phyloP scores from a whole-genome alignment of 1,140 invertebrate genomes.

The Drosophila nigromelanica region DNA sequence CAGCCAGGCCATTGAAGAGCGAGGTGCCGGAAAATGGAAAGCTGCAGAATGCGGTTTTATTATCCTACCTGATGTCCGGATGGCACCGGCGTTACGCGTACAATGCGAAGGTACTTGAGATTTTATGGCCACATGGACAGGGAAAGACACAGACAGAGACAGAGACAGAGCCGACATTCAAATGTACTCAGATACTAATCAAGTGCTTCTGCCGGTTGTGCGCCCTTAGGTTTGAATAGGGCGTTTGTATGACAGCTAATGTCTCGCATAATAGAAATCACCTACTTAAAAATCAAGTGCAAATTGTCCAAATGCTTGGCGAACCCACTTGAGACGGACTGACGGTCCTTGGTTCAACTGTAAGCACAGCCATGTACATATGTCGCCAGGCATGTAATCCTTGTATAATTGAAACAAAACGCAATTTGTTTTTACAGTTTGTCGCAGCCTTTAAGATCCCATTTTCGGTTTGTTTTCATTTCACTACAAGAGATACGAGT shows the following conservation, averaged over 20 bases:
- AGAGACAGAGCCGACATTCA: constrained; percentile 9
- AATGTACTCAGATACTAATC: constrained; percentile 68
- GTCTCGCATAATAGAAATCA: constrained; percentile 82
- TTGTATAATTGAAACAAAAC: constrained; percentile 81
- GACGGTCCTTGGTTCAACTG: constrained; percentile 1
- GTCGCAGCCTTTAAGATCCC: constrained; percentile 76
- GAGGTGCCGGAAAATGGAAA: constrained; percentile 42
- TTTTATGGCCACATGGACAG: constrained; percentile 55
- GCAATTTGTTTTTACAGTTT: constrained; percentile 82
- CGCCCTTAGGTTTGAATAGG: constrained; percentile 71
- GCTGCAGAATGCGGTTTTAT: constrained; percentile 70
- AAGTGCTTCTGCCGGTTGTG: constrained; percentile 55
- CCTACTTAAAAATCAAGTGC: constrained; percentile 81
- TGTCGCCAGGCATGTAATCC: constrained; percentile 60
- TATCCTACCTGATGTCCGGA: constrained; percentile 43
- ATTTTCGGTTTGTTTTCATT: constrained; percentile 80
- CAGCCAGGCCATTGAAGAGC: constrained; percentile 58
- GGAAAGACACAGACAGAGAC: neutral
- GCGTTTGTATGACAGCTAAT: constrained; percentile 82
- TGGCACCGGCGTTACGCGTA: constrained; percentile 70
- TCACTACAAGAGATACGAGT: constrained; percentile 47
- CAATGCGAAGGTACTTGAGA: constrained; percentile 72
- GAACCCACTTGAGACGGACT: constrained; percentile 56
- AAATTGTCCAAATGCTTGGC: constrained; percentile 66
- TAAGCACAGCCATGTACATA: constrained; percentile 11